Evolutionary conservation across 2,888 invertebrate species (phyloP).

Genomic region (Hetaerina titia): DNA sequence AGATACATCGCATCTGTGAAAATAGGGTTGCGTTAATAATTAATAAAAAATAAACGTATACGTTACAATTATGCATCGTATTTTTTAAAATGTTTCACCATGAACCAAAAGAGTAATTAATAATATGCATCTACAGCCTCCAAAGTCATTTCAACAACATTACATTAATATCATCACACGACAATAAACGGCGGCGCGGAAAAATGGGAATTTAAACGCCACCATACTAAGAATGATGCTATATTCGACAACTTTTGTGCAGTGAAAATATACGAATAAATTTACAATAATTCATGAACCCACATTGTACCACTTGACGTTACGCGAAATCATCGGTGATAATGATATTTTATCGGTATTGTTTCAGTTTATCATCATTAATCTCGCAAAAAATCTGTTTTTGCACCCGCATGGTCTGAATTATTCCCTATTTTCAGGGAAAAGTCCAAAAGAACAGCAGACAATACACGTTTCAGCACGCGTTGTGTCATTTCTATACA

Average conservation of each 20-base stretch:
- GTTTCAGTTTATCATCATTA: slow-evolving; percentile 17
- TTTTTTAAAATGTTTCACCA: background rate
- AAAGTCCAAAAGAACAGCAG: background rate
- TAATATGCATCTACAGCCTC: too few relatives aligned
- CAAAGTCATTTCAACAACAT: background rate
- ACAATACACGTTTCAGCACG: slow-evolving; percentile 17
- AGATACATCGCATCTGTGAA: too few relatives aligned
- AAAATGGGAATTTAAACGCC: background rate
- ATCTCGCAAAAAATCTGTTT: slow-evolving; percentile 6
- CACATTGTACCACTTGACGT: background rate
- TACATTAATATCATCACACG: background rate
- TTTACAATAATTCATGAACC: background rate
- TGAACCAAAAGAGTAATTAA: background rate
- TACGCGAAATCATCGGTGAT: slow-evolving; percentile 17
- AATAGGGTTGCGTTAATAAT: too few relatives aligned
- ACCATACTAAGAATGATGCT: background rate
- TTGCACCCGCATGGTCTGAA: background rate
- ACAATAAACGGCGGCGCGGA: background rate
- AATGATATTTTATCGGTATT: slow-evolving; percentile 5
- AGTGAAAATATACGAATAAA: background rate
- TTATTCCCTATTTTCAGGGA: background rate
- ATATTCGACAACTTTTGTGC: background rate
- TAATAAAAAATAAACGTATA: too few relatives aligned
- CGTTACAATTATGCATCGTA: too few relatives aligned
- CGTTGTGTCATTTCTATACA: slow-evolving; percentile 6